Evolutionary conservation across 2,888 invertebrate genomes (phyloP).

Genomic region (Dicyrtoma fusca): DNA sequence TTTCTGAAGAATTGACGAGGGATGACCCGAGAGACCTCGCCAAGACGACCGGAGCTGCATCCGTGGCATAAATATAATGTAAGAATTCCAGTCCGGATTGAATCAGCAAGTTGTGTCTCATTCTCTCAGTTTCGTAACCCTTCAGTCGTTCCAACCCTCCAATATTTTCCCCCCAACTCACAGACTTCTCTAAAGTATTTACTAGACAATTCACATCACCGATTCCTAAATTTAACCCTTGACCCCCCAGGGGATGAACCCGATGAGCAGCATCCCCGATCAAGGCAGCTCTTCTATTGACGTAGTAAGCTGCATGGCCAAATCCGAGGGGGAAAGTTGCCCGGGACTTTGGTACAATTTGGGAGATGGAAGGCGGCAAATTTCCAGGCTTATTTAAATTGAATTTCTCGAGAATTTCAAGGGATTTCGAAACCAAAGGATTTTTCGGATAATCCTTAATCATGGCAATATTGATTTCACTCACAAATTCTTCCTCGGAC

Average conservation of each 20-base stretch:
- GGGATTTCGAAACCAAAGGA: constrained; percentile 47
- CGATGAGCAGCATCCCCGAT: constrained; percentile 90
- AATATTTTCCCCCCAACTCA: constrained; percentile 73
- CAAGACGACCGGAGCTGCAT: constrained; percentile 71
- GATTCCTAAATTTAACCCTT: constrained; percentile 97
- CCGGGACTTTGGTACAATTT: constrained; percentile 65
- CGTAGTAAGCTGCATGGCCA: constrained; percentile 85
- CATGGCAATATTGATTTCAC: constrained; percentile 83
- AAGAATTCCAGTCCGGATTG: constrained; percentile 85
- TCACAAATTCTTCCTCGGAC: constrained; percentile 79
- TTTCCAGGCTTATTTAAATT: constrained; percentile 42
- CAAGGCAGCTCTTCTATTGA: constrained; percentile 77
- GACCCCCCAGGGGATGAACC: constrained; percentile 94
- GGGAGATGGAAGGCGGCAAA: constrained; percentile 50
- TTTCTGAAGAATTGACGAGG: constrained; percentile 73
- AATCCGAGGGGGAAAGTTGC: constrained; percentile 92
- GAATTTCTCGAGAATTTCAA: constrained; percentile 45
- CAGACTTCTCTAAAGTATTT: constrained; percentile 70
- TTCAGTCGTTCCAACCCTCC: constrained; percentile 70
- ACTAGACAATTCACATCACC: constrained; percentile 83
- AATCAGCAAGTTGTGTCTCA: constrained; percentile 84
- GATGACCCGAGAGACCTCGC: constrained; percentile 81
- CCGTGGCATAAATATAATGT: constrained; percentile 77
- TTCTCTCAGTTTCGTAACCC: constrained; percentile 81
- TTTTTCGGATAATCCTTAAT: constrained; percentile 68